Evolutionary conservation across 1,140 invertebrate genomes (phyloP), one percentile per base, ranked within the genome.

Genomic region (Latrodectus geometricus): DNA sequence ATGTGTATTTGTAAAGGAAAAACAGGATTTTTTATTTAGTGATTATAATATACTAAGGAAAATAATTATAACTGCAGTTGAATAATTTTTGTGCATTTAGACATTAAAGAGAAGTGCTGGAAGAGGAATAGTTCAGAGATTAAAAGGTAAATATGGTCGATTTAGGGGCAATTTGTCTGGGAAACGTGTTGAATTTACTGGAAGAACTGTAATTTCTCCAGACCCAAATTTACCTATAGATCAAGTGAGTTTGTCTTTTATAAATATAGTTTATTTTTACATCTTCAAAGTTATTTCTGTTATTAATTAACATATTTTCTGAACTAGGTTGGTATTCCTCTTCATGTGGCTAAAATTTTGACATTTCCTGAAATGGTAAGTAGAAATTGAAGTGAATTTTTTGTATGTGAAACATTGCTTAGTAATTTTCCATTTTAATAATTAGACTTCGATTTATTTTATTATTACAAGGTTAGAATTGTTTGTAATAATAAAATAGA

Each of bases 151-250:
- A 92, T 97, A 99, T 91, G 99, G 99, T 82, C 93, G 99, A 77
- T 99, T 99, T 91, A 94, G 99, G 73, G 98, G 98, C n/a, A 99
- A 99, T 92, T 92, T 99, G 52, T 99, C 97, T 0, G 99, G 99
- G 66, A 99, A 99, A 92, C 93, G 99, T 89, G 98, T 99, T 0
- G 98, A 99, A 91, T 99, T 98, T 91, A 98, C 97, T 69, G 97
- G 96, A 69, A 93, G 99, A 90, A 99, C 98, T 89, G 99, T 99
- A 9, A 99, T 99, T 89, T 99, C 98, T 5, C 99, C 99, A 0
- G 98, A 99, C 93, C 99, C 99, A 8, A 99, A 99, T 93, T 93
- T 99, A 78, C 94, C 96, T 91, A 99, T 99, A 90, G 97, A 99
- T 91, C 96, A 99, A 93, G 96, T 96, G 89, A 89, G 77, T 89